Evolutionary conservation across 1,140 invertebrate genomes (phyloP).

Genomic region (Nebria ingens): DNA sequence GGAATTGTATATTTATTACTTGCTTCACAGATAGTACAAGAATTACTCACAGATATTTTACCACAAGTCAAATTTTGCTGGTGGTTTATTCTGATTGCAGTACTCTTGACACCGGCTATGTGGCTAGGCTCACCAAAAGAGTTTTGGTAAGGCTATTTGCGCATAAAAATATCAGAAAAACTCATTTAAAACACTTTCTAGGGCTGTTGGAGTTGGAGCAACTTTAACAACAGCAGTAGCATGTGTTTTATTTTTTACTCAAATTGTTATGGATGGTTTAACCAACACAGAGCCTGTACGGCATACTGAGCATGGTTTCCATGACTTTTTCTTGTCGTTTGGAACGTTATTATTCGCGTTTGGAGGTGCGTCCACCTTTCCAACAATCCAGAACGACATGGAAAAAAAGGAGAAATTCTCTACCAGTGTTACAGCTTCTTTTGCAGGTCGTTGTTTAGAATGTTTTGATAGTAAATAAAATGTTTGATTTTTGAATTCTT

Average conservation of each 20-base stretch:
- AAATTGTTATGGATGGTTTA: slow-evolving; percentile 40
- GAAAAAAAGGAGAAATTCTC: slow-evolving; percentile 44
- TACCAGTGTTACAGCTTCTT: slow-evolving; percentile 40
- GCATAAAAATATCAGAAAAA: no score
- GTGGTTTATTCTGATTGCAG: slow-evolving; percentile 53
- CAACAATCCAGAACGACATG: slow-evolving; percentile 63
- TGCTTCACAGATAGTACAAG: slow-evolving; percentile 50
- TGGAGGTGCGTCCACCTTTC: slow-evolving; percentile 56
- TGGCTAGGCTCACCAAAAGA: slow-evolving; percentile 64
- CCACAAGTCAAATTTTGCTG: slow-evolving; percentile 43
- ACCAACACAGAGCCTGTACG: slow-evolving; percentile 28
- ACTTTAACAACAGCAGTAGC: slow-evolving; percentile 44
- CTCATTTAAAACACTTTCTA: no score
- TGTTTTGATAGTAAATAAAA: slow-evolving; percentile 8
- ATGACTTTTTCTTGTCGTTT: slow-evolving; percentile 50
- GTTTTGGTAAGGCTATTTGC: slow-evolving; percentile 48
- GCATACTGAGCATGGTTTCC: slow-evolving; percentile 26
- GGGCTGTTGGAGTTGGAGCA: slow-evolving; percentile 43
- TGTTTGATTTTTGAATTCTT: slow-evolving; percentile 19
- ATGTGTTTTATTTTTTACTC: slow-evolving; percentile 46
- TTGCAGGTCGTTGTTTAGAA: slow-evolving; percentile 33
- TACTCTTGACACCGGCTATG: slow-evolving; percentile 48
- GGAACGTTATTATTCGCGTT: slow-evolving; percentile 56
- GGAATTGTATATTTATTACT: slow-evolving; percentile 58
- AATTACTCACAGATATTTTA: slow-evolving; percentile 38